Evolutionary conservation across 2,113 vertebrate genomes (phyloP), one percentile per base, ranked within the genome.

Genomic region (Collichthys lucidus): DNA sequence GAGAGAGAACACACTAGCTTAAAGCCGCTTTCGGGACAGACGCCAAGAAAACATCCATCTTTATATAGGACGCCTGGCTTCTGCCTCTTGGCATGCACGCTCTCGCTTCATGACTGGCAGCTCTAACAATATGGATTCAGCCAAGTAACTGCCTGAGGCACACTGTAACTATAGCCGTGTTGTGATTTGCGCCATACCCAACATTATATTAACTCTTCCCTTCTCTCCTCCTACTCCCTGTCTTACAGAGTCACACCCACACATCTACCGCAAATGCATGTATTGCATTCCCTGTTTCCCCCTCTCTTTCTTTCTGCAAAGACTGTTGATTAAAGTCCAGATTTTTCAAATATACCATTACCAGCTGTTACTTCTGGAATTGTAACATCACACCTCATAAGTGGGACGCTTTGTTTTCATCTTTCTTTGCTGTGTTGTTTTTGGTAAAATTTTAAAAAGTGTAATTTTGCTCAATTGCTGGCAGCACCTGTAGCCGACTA

Each of bases 11-110:
- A 73, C 70, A 86, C 20, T 57, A 50, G 40, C 9, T 67, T 67
- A 42, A 91, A 91, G 86, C 84, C 57, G 79, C 71, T 74, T 82
- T 75, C 42, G 40, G 94, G 92, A 85, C 56, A 4, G 11, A 35
- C 0, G 92, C 94, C 94, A 94, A 90, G 61, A 81, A 92, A 84
- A 83, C 89, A 79, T 91, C 86, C 84, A 90, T 91, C 92, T 92
- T 88, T 86, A 88, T 87, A 89, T 85, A 56, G 79, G 49, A 91
- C 70, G 52, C 70, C 46, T 55, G 52, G 22, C 82, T 77, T 68
- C 87, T 87, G 85, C 75, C 78, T 86, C 77, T 79, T 85, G 85
- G 91, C 87, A 79, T 84, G 84, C 88, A 80, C 59, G 47, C 20
- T 87, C 20, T 87, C 42, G 24, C 84, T 77, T 46, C 68, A 46